Evolutionary conservation across 2,113 vertebrate species (phyloP), one percentile per base, ranked within the genome.

Genomic region (Brachyistius frenatus): DNA sequence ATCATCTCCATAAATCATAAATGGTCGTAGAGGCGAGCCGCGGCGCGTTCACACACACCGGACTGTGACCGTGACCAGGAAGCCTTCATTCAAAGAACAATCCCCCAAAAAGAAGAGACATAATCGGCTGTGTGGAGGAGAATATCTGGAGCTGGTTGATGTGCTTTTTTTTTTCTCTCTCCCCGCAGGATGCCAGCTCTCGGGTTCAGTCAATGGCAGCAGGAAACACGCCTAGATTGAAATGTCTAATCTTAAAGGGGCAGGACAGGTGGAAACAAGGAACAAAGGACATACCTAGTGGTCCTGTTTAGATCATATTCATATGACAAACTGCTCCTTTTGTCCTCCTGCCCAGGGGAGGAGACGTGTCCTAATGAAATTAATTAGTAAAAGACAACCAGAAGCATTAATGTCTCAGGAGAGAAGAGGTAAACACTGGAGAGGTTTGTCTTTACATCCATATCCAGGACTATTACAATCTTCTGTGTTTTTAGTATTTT

Each of bases 201-300:
- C 60, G 78, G 81, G 85, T 93, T 89, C 69, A 87, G 86, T 94
- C 92, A 92, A 93, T 92, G 93, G 93, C 80, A 93, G 93, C 92
- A 94, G 91, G 93, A 95, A 95, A 95, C 94, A 95, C 95, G 94
- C 94, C 94, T 93, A 90, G 92, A 93, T 89, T 90, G 80, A 92
- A 92, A 78, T 83, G 85, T 87, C 88, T 87, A 60, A 80, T 92
- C 93, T 95, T 95, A 95, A 95, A 95, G 95, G 90, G 90, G 23
- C 93, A 94, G 94, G 46, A 79, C 88, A 87, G 87, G 87, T 89
- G 56, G 23, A 13, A 84, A 54, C 15, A 58, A 32, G 66, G 83
- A 90, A 92, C 93, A 94, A 94, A 93, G 93, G 84, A 88, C 76
- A 50, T 39, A 39, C 10, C 62, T 58, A 36, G 23, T 67, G 78